Evolutionary conservation across 2,797 vertebrate genomes (phyloP).

Genomic region (Momotus momota): DNA sequence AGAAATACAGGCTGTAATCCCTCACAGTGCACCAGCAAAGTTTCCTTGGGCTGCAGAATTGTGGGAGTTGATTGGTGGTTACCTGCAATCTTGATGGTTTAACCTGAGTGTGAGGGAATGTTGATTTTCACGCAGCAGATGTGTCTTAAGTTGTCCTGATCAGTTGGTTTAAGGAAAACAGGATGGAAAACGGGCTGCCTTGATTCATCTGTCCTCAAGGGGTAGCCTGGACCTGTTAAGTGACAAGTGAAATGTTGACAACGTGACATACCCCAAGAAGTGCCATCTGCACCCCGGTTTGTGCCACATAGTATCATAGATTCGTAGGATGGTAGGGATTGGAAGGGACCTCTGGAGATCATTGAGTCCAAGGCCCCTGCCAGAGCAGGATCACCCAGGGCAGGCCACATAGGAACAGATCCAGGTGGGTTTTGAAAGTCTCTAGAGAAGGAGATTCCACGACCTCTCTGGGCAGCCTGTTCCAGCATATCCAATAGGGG

Average conservation of each 20-base stretch:
- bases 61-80: background rate
- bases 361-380: too few species aligned
- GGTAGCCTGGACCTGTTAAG: background rate
- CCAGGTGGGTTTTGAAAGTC: too few species aligned
- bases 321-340: too few species aligned
- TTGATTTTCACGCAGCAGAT: background rate
- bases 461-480: background rate
- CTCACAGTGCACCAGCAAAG: background rate
- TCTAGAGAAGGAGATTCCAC: too few species aligned
- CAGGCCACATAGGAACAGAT: too few species aligned
- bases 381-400: too few species aligned
- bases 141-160: background rate
- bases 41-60: background rate
- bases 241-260: background rate
- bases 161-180: background rate
- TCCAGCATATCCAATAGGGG: too few species aligned
- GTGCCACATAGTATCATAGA: background rate
- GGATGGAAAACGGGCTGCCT: background rate
- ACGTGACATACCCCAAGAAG: background rate
- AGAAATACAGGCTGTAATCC: background rate
- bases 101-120: background rate
- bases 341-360: too few species aligned
- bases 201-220: background rate
- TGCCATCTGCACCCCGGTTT: background rate
- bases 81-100: background rate